Evolutionary conservation across 2,888 invertebrate species (phyloP).

Genomic region (Elegia similella): DNA sequence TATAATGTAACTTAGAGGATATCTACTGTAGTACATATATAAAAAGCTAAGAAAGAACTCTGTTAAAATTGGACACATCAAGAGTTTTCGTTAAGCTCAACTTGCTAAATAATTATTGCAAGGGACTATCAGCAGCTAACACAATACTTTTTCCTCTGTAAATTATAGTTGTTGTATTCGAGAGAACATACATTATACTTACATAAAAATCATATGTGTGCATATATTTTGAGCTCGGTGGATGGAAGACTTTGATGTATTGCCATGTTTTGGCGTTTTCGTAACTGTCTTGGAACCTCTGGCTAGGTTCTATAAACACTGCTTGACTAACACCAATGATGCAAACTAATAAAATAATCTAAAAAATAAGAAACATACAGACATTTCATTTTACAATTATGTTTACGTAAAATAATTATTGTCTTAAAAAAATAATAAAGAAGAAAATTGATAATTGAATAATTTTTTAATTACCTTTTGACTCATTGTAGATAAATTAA

Average conservation of each 20-base stretch:
- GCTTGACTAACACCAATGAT: conserved; percentile 49
- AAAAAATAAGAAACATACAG: conserved; percentile 32
- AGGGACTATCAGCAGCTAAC: no score
- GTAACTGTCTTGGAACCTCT: conserved; percentile 29
- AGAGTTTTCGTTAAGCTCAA: no score
- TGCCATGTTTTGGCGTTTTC: conserved; percentile 52
- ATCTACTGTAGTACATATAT: no score
- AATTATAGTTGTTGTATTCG: no score
- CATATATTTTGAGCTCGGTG: conserved; percentile 45
- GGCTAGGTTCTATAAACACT: conserved; percentile 51
- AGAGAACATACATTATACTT: conserved; percentile 35
- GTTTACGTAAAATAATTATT: no score
- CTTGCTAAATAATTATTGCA: no score
- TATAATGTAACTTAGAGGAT: no score
- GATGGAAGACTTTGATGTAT: conserved; percentile 56
- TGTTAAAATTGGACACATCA: no score
- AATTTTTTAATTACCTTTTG: conserved; percentile 46
- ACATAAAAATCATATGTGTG: conserved; percentile 59
- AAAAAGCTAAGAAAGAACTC: no score
- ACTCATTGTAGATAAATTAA: conserved; percentile 53
- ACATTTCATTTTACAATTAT: no score
- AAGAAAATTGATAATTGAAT: not conserved
- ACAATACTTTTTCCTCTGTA: no score
- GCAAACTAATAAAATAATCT: conserved; percentile 55
- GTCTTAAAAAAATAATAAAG: no score